These are phyloP conservation scores for Phrynocephalus guinanensis DNA, from an alignment of 2,797 vertebrate genomes.

Conservation along the genomic window DNA sequence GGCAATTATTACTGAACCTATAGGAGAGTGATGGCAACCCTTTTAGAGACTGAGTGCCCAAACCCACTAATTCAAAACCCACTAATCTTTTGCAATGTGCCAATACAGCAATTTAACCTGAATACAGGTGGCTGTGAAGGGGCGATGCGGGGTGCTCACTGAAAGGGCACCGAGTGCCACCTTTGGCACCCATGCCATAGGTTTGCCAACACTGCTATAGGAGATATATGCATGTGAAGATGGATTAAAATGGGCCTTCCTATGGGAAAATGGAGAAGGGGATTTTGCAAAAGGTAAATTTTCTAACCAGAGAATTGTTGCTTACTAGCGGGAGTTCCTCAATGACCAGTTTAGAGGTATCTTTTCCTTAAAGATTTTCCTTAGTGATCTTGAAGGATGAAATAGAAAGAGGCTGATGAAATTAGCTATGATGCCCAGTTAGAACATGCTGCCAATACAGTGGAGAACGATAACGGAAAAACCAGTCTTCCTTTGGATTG, in stretches of 20 bases:
- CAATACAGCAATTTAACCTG: too few species aligned
- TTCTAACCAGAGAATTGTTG: background rate
- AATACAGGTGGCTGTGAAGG: too few species aligned
- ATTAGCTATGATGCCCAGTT: background rate
- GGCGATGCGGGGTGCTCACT: too few species aligned
- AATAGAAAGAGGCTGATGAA: background rate
- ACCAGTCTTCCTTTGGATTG: background rate
- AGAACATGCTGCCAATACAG: background rate
- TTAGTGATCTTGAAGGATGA: background rate
- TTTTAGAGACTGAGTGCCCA: too few species aligned
- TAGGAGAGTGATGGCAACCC: background rate
- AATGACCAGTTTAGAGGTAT: background rate
- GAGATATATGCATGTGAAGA: background rate
- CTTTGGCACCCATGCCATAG: too few species aligned
- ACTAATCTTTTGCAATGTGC: too few species aligned
- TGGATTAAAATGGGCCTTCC: background rate
- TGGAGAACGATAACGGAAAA: background rate
- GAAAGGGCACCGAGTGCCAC: too few species aligned
- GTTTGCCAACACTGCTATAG: background rate
- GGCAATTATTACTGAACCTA: slow-evolving; percentile 6
- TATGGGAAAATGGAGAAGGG: background rate
- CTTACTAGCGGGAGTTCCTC: background rate
- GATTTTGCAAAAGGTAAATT: background rate
- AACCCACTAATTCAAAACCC: too few species aligned
- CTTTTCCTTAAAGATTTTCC: slow-evolving; percentile 9